Evolutionary conservation across 2,797 vertebrate species (phyloP).

Genomic region (Oceanodroma leucorhoa): DNA sequence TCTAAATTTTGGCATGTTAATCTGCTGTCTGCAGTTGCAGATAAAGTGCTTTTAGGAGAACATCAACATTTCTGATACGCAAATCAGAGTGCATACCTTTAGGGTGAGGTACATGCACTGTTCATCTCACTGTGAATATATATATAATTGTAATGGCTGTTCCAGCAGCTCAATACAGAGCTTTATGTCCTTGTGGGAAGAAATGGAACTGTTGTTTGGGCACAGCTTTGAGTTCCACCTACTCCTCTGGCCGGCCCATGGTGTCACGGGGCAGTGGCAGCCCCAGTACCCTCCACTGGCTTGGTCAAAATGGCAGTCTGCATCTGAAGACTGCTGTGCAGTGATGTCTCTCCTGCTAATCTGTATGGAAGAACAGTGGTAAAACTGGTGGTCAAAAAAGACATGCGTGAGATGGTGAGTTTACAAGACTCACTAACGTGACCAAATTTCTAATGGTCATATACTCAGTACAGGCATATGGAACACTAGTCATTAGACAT

Average conservation of each 20-base stretch:
- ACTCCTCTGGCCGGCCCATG: background rate
- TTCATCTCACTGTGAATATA: background rate
- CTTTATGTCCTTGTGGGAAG: background rate
- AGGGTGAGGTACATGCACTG: background rate
- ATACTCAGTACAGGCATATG: background rate
- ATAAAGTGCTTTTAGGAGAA: background rate
- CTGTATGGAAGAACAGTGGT: background rate
- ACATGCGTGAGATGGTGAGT: background rate
- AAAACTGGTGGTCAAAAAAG: background rate
- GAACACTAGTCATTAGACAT: background rate
- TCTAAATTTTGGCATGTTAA: background rate
- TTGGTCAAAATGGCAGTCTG: background rate
- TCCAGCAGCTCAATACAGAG: background rate
- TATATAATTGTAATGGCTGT: background rate
- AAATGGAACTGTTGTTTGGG: background rate
- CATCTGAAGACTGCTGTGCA: background rate
- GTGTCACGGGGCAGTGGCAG: background rate
- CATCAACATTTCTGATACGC: background rate
- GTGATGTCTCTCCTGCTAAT: background rate
- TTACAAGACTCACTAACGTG: background rate
- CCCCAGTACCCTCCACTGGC: no score
- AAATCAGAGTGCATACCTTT: background rate
- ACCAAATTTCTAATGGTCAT: background rate
- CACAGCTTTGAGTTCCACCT: background rate
- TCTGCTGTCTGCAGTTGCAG: background rate